Conservation (phyloP, 2,797 vertebrate genomes). For the Tenualosa ilisha region DNA sequence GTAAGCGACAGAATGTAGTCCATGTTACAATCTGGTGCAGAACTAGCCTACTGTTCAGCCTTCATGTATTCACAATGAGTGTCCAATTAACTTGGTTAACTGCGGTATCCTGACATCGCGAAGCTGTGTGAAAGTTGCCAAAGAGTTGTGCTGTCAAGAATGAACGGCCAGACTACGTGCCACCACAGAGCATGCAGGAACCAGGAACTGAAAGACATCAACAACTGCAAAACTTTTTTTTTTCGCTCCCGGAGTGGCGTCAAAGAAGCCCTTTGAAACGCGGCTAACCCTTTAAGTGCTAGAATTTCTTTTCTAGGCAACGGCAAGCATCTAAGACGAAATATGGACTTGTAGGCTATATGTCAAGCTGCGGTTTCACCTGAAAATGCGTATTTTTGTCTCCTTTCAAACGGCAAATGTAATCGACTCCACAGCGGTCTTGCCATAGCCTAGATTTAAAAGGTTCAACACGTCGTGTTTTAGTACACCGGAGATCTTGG, state of each 20-base stretch:
- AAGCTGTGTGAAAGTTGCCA: neutral
- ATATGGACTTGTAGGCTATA: neutral
- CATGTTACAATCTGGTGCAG: constrained; percentile 55
- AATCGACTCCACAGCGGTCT: neutral
- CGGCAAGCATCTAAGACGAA: neutral
- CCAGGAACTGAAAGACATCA: constrained; percentile 70
- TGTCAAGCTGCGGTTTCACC: neutral
- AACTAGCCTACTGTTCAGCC: neutral
- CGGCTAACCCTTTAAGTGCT: neutral
- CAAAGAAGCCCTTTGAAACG: neutral
- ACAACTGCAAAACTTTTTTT: constrained; percentile 61
- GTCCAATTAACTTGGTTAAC: neutral
- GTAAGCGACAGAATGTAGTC: constrained; percentile 71
- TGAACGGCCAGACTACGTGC: neutral
- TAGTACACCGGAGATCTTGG: too few relatives aligned
- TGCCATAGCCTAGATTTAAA: too few relatives aligned
- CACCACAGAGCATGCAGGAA: constrained; percentile 48
- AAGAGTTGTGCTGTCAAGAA: neutral
- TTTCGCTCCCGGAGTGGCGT: constrained; percentile 40
- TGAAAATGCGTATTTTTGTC: neutral
- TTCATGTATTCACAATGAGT: neutral
- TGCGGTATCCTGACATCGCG: neutral
- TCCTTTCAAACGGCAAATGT: neutral
- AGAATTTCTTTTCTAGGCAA: neutral
- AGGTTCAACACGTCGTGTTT: too few relatives aligned